Base-by-base conservation (phyloP, 2,113 vertebrate genomes). In the Hipposideros armiger region DNA sequence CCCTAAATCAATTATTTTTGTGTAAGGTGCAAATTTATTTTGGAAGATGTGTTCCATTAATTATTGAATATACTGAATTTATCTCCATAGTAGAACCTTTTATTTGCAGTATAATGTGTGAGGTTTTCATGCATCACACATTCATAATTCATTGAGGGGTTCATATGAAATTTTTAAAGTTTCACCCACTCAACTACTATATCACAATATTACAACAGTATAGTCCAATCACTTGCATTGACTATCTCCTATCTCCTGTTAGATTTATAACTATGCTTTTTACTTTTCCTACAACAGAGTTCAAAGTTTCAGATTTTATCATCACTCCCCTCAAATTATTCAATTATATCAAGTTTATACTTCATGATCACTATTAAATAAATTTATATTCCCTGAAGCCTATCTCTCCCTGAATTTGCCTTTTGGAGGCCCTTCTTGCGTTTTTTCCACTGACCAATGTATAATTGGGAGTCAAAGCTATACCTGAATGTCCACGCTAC, bases 391-490 rank as follows among this genome's bases (percentile, higher is more conserved):
- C 90, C 90, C 92, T 95, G 96, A 97, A 96, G 69, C 72, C 50
- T 74, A 3, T 77, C 81, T 95, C 66, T 92, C 84, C 96, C 97
- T 96, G 94, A 96, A 97, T 95, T 83, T 96, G 81, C 58, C 91
- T 95, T 11, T 42, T 97, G 28, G 66, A 95, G 87, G 66, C 66
- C 64, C 45, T 88, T 88, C 64, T 92, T 95, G 19, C 13, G 74
- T 73, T 67, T 85, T 89, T 84, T 19, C 66, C 36, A 81, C 54
- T 90, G 24, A 87, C 40, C 32, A 87, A 78, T 52, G 9, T 94
- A 88, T 45, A 92, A 91, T 0, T 93, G 36, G 26, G 24, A 97
- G 90, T 88, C 81, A 97, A 77, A 97, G 47, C 32, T 92, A 82
- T n/a, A 67, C 30, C 42, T 45, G 40, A 94, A 95, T 92, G 85